phyloP scores from a whole-genome alignment of 2,113 vertebrate species.

The Eleginops maclovinus region DNA sequence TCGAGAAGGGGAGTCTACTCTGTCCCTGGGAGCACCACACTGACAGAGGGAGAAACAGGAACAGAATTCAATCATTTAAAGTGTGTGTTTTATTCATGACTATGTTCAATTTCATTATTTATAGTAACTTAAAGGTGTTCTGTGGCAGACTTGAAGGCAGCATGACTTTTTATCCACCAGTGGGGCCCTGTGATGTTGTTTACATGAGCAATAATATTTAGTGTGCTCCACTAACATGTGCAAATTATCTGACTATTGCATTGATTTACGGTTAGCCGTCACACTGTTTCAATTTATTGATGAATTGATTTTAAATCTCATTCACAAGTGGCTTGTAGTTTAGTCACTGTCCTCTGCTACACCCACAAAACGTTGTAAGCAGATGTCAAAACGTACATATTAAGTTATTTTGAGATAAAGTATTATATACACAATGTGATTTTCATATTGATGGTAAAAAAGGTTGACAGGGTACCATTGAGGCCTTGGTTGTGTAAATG shows the following conservation, averaged over 20 bases:
- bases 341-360: background rate
- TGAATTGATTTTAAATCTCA: background rate
- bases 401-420: background rate
- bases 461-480: background rate
- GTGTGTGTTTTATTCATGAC: background rate
- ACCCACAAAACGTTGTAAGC: background rate
- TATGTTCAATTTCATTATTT: conserved; percentile 6
- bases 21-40: conserved; percentile 75
- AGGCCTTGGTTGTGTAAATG: conserved; percentile 3
- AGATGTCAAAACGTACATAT: background rate
- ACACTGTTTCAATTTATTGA: no score
- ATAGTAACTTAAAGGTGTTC: background rate
- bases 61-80: conserved; percentile 6
- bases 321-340: background rate
- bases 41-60: conserved; percentile 46
- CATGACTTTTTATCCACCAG: no score
- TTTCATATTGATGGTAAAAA: background rate
- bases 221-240: background rate
- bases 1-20: conserved; percentile 75
- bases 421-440: background rate
- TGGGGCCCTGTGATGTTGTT: background rate
- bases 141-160: background rate
- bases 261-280: no score
- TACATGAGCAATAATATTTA: background rate
- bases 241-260: no score